A percentile compares a stretch with the other conserved stretches of the same genome.
Conservation (phyloP, 2,888 invertebrate species). For the Amphiduros pacificus region DNA sequence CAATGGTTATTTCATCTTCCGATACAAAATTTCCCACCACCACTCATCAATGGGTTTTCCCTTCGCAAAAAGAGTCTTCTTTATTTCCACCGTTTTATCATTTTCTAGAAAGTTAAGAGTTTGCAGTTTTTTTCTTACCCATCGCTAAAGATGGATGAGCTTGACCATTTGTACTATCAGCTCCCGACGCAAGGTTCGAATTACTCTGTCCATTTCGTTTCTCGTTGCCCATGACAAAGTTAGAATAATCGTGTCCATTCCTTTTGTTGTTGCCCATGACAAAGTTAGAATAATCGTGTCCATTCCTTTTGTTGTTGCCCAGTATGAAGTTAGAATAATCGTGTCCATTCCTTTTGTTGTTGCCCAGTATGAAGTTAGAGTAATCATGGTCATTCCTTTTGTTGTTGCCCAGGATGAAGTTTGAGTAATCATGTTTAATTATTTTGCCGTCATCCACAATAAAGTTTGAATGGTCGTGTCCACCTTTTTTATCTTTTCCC, state of each 20-base stretch:
- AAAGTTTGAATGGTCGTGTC: conserved; percentile 1
- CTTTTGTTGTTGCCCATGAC: not conserved
- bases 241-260: not conserved
- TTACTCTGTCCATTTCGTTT: not conserved
- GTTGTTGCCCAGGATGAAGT: not conserved
- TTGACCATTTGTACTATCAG: too few species aligned
- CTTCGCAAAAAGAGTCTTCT: too few species aligned
- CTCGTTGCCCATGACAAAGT: not conserved
- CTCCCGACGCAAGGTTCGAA: too few species aligned
- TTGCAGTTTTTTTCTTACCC: too few species aligned
- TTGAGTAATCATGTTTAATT: too few species aligned
- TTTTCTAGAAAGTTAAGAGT: too few species aligned
- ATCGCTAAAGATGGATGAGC: too few species aligned
- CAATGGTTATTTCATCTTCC: too few species aligned
- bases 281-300: not conserved
- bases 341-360: not conserved
- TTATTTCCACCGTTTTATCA: too few species aligned
- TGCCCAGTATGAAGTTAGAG: not conserved
- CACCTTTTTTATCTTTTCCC: not conserved
- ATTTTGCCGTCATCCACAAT: not conserved
- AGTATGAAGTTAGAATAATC: not conserved
- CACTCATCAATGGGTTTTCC: too few species aligned
- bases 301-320: not conserved
- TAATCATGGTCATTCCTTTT: not conserved
- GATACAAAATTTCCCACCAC: too few species aligned